Conservation (phyloP, 2,113 vertebrate species). For the Lepus timidus region DNA sequence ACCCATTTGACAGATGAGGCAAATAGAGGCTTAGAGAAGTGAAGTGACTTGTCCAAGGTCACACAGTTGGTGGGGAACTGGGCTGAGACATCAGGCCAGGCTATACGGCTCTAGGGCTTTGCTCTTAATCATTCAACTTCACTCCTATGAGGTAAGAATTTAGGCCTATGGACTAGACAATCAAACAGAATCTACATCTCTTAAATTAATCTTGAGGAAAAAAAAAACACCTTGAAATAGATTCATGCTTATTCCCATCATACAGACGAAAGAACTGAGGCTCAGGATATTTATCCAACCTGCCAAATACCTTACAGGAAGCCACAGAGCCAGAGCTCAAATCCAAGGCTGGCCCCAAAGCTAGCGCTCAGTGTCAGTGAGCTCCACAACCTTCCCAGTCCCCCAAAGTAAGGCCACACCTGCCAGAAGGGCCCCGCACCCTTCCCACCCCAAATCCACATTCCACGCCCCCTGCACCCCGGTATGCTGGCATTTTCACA, state of each 20-base stretch:
- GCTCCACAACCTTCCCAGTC: too few relatives aligned
- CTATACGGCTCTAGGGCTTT: background rate
- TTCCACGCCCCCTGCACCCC: background rate
- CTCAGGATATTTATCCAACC: background rate
- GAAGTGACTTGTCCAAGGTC: background rate
- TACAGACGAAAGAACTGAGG: background rate
- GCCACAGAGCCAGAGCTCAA: background rate
- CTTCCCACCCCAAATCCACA: background rate
- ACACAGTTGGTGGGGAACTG: background rate
- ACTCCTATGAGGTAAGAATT: background rate
- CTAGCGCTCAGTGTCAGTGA: background rate
- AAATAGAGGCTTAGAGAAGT: background rate
- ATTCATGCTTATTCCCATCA: background rate
- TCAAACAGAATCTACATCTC: background rate
- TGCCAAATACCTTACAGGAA: background rate
- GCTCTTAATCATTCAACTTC: background rate
- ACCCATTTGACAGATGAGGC: constrained; percentile 22
- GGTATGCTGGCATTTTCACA: background rate
- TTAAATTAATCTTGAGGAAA: background rate
- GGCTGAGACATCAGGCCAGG: background rate
- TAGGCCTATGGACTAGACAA: background rate
- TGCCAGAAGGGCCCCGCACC: background rate
- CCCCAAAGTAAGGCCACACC: background rate
- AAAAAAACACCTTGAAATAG: background rate
- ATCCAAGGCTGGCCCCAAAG: background rate